A percentile compares a stretch with the other conserved stretches of the same genome.
Conservation (phyloP, 2,888 invertebrate genomes). For the Xiphydria camelus region DNA sequence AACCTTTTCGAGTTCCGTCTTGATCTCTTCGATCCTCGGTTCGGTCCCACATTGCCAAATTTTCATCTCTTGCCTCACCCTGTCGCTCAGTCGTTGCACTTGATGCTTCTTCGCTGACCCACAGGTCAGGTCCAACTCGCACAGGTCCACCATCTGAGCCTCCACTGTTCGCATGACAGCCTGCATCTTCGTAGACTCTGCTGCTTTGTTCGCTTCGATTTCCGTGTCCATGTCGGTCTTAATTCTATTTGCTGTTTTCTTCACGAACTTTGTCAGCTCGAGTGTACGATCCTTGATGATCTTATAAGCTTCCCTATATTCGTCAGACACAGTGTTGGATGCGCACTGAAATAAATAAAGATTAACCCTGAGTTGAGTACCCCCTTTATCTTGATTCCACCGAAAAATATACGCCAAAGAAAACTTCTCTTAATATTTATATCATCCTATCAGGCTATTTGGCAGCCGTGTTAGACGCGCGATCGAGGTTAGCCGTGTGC, state of each 20-base stretch:
- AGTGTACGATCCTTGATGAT: slow-evolving; percentile 9
- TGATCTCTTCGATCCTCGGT: slow-evolving; percentile 13
- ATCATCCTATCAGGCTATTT: too few relatives aligned
- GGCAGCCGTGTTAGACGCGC: too few relatives aligned
- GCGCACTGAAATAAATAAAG: slow-evolving; percentile 25
- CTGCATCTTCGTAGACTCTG: slow-evolving; percentile 16
- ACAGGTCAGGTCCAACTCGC: slow-evolving; percentile 21
- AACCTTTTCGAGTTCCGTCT: slow-evolving; percentile 14
- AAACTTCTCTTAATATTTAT: too few relatives aligned
- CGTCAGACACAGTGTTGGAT: slow-evolving; percentile 16
- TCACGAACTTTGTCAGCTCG: slow-evolving; percentile 15
- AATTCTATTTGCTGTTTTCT: slow-evolving; percentile 10
- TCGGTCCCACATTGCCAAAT: slow-evolving; percentile 12
- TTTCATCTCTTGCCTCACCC: slow-evolving; percentile 17
- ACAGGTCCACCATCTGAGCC: slow-evolving; percentile 20
- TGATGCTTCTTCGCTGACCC: slow-evolving; percentile 26
- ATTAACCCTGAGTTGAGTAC: too few relatives aligned
- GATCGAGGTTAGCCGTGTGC: too few relatives aligned
- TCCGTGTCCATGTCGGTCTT: slow-evolving; percentile 9
- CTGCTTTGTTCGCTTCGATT: slow-evolving; percentile 10
- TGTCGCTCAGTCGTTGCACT: slow-evolving; percentile 22
- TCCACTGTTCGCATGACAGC: slow-evolving; percentile 16
- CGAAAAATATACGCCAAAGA: too few relatives aligned
- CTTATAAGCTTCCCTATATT: slow-evolving; percentile 19
- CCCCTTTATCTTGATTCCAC: too few relatives aligned